Evolutionary conservation across 2,113 vertebrate species (phyloP), one percentile per base, ranked within the genome.

Genomic region (Peromyscus maniculatus): DNA sequence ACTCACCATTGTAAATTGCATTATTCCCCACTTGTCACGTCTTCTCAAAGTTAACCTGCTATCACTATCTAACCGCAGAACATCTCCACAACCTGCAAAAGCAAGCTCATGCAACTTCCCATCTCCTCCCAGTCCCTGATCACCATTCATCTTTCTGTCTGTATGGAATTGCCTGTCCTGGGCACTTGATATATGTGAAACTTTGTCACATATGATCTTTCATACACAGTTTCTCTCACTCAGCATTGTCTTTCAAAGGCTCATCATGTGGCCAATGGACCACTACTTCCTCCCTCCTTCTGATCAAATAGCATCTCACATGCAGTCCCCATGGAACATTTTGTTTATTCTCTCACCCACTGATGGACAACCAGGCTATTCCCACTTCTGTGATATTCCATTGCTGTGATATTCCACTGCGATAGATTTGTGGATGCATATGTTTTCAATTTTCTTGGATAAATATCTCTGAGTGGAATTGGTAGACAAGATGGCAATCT

Each of bases 381-480:
- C 49, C 55, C 43, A 39, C 62, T 62, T 67, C 39, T 19, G 9
- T 12, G 39, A 64, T 77, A 49, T 72, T 66, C 9, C 15, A 31
- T 64, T 87, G 28, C 52, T 55, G 8, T 9, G 39, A 64, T 82
- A 52, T 72, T 59, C 9, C 15, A 31, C 71, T 87, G 28, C 55
- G 24, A 71, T 46, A 7, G 62, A 86, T 92, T 90, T 46, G 6
- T 74, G 46, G 36, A 66, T 95, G 39, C 69, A 36, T 83, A 95
- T 79, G 55, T 84, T 95, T 95, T 74, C 86, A 33, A 1, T 92
- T 97, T 80, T 79, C 87, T 92, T 91, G 93, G 46, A 77, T 84
- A 33, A 55, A 59, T 78, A 80, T 88, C 91, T 80, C 88, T 15
- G 36, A 64, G 55, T 5, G 1, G 67, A 96, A 87, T 46, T 74